Percentiles rank a stretch among this genome's conserved stretches.
Conservation (phyloP, 2,888 invertebrate genomes). For the Plebejus melissa region DNA sequence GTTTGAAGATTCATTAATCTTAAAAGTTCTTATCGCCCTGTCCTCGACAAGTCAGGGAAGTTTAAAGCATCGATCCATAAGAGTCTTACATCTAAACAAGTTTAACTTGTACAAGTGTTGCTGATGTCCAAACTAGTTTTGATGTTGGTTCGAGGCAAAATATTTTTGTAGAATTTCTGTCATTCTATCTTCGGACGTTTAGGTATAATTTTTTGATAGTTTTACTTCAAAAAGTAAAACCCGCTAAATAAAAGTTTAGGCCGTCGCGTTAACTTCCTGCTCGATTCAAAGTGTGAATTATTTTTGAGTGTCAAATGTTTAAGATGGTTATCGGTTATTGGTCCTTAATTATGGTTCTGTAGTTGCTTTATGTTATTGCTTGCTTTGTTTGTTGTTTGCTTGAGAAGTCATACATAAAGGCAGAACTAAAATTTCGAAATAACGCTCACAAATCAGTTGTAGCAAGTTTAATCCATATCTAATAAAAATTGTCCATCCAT, state of each 20-base stretch:
- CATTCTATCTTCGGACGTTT: background rate
- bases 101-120: slow-evolving; percentile 26
- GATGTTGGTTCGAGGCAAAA: slow-evolving; percentile 7
- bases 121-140: slow-evolving; percentile 19
- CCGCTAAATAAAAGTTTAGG: too few relatives aligned
- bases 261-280: too few relatives aligned
- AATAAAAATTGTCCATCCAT: background rate
- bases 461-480: background rate
- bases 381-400: background rate
- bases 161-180: background rate
- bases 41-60: slow-evolving; percentile 49
- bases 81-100: slow-evolving; percentile 24
- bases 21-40: slow-evolving; percentile 60
- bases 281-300: too few relatives aligned
- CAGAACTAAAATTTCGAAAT: background rate
- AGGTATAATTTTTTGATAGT: background rate
- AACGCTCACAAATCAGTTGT: background rate
- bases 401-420: background rate
- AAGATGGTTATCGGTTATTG: background rate
- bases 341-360: background rate
- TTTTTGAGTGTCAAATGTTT: too few relatives aligned
- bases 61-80: slow-evolving; percentile 40
- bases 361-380: background rate
- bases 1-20: slow-evolving; percentile 61
- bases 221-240: too few relatives aligned